A percentile compares a stretch with the other conserved stretches of the same genome.
phyloP scores from a whole-genome alignment of 2,113 vertebrate genomes.

The Stictonetta naevosa region DNA sequence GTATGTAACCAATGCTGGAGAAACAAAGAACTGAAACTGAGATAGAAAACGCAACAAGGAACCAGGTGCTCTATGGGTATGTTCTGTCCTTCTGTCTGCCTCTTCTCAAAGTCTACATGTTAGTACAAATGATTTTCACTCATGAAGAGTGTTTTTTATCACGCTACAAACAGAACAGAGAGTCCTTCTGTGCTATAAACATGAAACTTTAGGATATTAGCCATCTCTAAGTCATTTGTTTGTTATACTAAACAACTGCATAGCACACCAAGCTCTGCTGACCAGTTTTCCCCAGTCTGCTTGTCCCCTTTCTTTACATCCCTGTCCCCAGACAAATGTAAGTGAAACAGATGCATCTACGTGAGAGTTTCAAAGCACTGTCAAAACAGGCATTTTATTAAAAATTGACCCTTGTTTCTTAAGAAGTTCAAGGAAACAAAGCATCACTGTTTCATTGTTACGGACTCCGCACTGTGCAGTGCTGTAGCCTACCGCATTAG shows the following conservation, averaged over 20 bases:
- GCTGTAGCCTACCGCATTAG: background rate
- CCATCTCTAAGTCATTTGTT: background rate
- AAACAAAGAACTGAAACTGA: background rate
- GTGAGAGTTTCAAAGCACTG: background rate
- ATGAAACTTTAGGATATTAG: background rate
- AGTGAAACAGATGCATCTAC: background rate
- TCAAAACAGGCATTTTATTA: background rate
- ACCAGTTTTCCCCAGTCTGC: background rate
- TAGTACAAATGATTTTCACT: background rate
- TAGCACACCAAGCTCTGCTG: background rate
- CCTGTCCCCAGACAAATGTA: background rate
- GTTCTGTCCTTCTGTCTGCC: background rate
- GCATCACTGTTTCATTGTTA: background rate
- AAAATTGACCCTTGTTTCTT: background rate
- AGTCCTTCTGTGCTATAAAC: background rate
- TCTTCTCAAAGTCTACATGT: background rate
- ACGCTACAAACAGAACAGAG: background rate
- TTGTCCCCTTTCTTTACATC: background rate
- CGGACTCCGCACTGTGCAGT: background rate
- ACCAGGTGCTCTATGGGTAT: rapidly evolving
- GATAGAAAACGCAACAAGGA: background rate
- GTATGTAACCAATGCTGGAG: background rate
- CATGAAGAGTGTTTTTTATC: background rate
- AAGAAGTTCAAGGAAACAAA: background rate
- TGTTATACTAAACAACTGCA: background rate